Base-by-base conservation (phyloP, 2,113 vertebrate genomes). In the Hippocampus barbouri region DNA sequence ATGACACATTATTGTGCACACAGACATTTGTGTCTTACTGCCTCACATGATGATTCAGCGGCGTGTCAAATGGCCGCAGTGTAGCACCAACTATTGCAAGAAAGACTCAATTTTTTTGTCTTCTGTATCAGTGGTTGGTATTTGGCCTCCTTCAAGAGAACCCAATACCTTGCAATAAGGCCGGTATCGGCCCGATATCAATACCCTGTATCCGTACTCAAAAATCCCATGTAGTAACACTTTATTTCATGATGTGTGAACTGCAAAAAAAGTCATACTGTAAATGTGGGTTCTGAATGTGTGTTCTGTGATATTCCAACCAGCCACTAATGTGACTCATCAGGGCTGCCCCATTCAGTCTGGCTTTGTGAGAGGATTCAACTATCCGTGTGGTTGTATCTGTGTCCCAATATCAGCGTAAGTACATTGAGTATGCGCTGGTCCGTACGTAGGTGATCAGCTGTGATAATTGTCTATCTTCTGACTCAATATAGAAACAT, bases 361-460 rank as follows among this genome's bases (percentile, higher is more conserved):
- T 0, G 91, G 93, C 69, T 96, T 91, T 0, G 95, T 99, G 67
- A 90, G 97, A 80, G 97, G 96, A 21, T 93, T 94, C 69, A 99
- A 99, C 89, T 93, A 97, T 64, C 91, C 95, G 0, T 99, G 97
- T 70, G 97, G 97, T 11, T 98, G 95, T 80, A 91, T 96, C 79
- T 96, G 95, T 73, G 89, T 93, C 51, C 96, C 96, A 43, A 68
- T 96, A 73, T 90, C 94, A 38, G 96, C 95, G 97, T 98, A 93
- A 94, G 95, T 69, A 41, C 43, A 72, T 25, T 23, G 25, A 9
- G 34, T 8, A 34, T 4, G 4, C 12, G 5, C 20, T 14, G 43
- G 43, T 14, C 11, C 10, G 43, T 45, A 51, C 6, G 49, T 51
- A 51, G 18, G 18, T 43, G 21, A 40, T 57, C 10, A 53, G 10